A percentile compares a stretch with the other conserved stretches of the same genome.
These are phyloP conservation scores for Odocoileus virginianus DNA, from an alignment of 2,113 vertebrate genomes.

Conservation along the genomic window DNA sequence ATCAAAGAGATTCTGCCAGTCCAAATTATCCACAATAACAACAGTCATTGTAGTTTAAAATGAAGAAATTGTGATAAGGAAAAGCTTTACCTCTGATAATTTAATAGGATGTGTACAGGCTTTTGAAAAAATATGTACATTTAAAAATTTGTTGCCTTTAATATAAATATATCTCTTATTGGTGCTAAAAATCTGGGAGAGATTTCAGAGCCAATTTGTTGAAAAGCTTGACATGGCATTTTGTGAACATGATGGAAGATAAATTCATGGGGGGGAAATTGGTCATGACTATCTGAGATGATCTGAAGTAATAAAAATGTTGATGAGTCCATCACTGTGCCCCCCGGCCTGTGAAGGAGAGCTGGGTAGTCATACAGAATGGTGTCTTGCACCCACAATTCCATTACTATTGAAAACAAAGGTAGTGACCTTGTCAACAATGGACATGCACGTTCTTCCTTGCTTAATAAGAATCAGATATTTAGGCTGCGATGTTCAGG, in stretches of 20 bases:
- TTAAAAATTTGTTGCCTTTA: background rate
- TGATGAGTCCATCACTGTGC: background rate
- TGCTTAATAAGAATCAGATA: background rate
- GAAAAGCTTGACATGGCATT: conserved; percentile 6
- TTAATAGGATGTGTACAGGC: background rate
- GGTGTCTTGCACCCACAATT: background rate
- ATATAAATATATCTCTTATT: background rate
- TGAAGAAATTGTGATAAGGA: background rate
- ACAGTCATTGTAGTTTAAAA: background rate
- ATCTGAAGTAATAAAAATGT: conserved; percentile 34
- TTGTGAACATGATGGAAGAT: conserved; percentile 26
- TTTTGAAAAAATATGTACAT: background rate
- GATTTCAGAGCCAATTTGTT: background rate
- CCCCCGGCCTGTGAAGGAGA: conserved; percentile 44
- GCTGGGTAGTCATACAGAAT: background rate
- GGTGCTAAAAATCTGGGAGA: background rate
- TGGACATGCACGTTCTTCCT: background rate
- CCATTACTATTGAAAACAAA: background rate
- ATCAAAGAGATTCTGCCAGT: background rate
- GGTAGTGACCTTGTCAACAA: conserved; percentile 32
- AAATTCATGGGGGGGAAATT: conserved; percentile 21
- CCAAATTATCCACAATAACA: background rate
- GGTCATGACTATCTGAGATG: conserved; percentile 41
- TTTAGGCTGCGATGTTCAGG: background rate
- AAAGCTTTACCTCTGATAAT: background rate